Conservation (phyloP, 2,113 vertebrate genomes). For the Melospiza georgiana region DNA sequence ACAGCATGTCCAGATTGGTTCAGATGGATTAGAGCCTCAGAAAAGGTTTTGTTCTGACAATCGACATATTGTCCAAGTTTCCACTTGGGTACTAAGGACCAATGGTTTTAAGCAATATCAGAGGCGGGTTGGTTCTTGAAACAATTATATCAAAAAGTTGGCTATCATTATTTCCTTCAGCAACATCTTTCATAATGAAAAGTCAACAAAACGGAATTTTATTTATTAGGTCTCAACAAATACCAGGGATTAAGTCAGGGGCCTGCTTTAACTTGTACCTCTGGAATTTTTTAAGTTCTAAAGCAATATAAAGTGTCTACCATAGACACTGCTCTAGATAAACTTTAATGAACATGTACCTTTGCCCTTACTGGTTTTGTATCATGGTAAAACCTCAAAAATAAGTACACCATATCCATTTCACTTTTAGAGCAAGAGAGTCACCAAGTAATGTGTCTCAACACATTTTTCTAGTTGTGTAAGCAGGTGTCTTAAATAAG, state of each 20-base stretch:
- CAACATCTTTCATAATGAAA: not conserved
- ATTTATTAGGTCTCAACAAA: slow-evolving; percentile 7
- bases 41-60: not conserved
- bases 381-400: not conserved
- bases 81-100: not conserved
- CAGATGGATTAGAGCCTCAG: not conserved
- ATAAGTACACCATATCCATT: not conserved
- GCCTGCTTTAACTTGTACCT: slow-evolving; percentile 42
- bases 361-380: not conserved
- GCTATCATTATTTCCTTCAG: slow-evolving; percentile 1
- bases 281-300: not conserved
- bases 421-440: not conserved
- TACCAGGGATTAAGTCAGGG: not conserved
- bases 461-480: not conserved
- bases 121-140: slow-evolving; percentile 53
- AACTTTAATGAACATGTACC: not conserved
- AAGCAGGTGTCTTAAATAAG: not conserved
- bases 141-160: not conserved
- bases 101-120: not conserved
- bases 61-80: not conserved
- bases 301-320: not conserved
- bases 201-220: slow-evolving; percentile 28
- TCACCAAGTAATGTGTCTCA: not conserved
- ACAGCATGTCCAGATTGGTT: not conserved
- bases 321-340: not conserved